Evolutionary conservation across 2,888 invertebrate genomes (phyloP).

Genomic region (Lypha dubia): DNA sequence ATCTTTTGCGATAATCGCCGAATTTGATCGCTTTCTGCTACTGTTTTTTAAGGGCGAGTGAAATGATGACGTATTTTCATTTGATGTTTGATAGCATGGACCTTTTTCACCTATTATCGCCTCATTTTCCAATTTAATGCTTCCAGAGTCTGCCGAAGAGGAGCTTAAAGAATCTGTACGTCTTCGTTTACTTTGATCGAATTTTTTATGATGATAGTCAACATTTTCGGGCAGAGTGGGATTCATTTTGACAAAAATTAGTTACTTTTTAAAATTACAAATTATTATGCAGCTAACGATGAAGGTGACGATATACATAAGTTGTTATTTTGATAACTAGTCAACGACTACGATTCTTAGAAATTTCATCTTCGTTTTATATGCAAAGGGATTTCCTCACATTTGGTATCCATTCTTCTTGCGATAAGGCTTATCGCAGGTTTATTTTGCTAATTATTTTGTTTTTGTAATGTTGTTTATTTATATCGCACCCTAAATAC

Average conservation of each 20-base stretch:
- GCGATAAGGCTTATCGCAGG: conserved; percentile 39
- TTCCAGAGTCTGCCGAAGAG: neutral
- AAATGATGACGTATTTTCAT: neutral
- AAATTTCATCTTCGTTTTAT: conserved; percentile 13
- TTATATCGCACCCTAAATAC: too few relatives aligned
- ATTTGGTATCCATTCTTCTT: neutral
- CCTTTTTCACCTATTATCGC: conserved; percentile 19
- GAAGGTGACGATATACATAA: too few relatives aligned
- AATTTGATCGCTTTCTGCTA: neutral
- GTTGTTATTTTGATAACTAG: conserved; percentile 21
- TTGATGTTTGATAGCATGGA: neutral
- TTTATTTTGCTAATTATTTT: conserved; percentile 58
- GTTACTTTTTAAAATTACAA: conserved; percentile 1
- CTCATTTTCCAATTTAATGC: conserved; percentile 39
- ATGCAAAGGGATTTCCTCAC: conserved; percentile 16
- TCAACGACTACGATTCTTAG: neutral
- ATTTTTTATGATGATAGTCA: conserved; percentile 79
- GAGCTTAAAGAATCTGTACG: conserved; percentile 48
- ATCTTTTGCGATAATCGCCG: neutral
- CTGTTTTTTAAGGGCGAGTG: neutral
- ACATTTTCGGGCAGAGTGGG: conserved; percentile 2
- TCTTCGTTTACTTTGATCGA: conserved; percentile 73
- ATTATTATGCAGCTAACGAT: neutral
- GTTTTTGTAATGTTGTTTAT: conserved; percentile 55
- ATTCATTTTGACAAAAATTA: conserved; percentile 11